Evolutionary conservation across 2,888 invertebrate species (phyloP).

Genomic region (Melanostoma scalare): DNA sequence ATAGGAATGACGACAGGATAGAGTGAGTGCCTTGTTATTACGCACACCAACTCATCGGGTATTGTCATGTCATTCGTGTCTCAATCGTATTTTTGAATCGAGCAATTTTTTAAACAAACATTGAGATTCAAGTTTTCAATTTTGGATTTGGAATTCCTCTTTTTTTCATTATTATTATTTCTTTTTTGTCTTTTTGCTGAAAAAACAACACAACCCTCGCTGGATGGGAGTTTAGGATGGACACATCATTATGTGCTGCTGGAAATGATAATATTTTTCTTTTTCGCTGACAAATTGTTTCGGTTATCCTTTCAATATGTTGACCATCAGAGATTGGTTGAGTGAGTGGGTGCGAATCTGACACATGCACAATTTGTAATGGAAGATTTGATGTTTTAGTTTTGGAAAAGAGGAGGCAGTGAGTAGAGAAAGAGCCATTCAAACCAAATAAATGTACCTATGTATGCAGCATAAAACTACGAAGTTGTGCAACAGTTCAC

Average conservation of each 20-base stretch:
- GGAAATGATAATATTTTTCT: slow-evolving; percentile 46
- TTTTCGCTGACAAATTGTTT: slow-evolving; percentile 26
- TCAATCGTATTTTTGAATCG: slow-evolving; percentile 28
- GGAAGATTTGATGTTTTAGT: too few relatives aligned
- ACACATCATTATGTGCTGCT: slow-evolving; percentile 19
- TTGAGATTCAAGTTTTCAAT: slow-evolving; percentile 51
- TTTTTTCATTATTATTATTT: not conserved
- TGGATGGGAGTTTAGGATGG: slow-evolving; percentile 7
- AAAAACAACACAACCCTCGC: slow-evolving; percentile 16
- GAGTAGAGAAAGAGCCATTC: too few relatives aligned
- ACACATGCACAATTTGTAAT: slow-evolving; percentile 21
- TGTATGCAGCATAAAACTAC: too few relatives aligned
- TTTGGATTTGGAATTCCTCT: slow-evolving; percentile 26
- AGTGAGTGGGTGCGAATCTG: slow-evolving; percentile 17
- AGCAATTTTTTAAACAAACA: slow-evolving; percentile 64
- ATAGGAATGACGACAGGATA: slow-evolving; percentile 7
- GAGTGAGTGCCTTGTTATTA: not conserved
- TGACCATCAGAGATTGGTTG: not conserved
- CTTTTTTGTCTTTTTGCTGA: too few relatives aligned
- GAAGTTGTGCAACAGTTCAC: too few relatives aligned
- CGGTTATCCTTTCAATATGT: slow-evolving; percentile 55
- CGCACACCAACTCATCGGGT: slow-evolving; percentile 5
- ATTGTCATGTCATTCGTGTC: slow-evolving; percentile 4
- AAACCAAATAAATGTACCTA: too few relatives aligned
- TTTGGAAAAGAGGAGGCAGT: too few relatives aligned